phyloP scores from a whole-genome alignment of 1,140 invertebrate species.

The Hormaphis cornu region DNA sequence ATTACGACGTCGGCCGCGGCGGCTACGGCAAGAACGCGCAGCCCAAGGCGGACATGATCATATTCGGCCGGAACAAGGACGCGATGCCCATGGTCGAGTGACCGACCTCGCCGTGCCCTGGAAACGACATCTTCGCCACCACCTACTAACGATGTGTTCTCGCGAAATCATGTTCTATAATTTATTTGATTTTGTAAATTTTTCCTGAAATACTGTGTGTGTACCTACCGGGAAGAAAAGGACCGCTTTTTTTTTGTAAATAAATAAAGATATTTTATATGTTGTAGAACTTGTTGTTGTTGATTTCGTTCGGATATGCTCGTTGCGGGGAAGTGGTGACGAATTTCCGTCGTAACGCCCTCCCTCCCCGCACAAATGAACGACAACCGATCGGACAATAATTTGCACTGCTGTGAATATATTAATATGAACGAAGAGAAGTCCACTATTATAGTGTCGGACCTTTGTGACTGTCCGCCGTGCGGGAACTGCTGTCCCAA shows the following conservation, averaged over 20 bases:
- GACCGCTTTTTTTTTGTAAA: no score
- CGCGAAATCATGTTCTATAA: no score
- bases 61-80: slow-evolving; percentile 24
- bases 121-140: no score
- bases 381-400: slow-evolving; percentile 10
- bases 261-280: slow-evolving; percentile 32
- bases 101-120: no score
- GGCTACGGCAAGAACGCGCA: slow-evolving; percentile 93
- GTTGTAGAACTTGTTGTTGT: slow-evolving; percentile 25
- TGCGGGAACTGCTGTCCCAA: slow-evolving; percentile 46
- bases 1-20: slow-evolving; percentile 91
- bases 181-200: no score
- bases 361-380: slow-evolving; percentile 19
- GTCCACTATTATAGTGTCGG: slow-evolving; percentile 49
- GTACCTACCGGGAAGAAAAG: no score
- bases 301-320: slow-evolving; percentile 2
- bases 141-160: no score
- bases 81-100: slow-evolving; percentile 20
- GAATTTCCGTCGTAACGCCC: no score
- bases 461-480: slow-evolving; percentile 50
- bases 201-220: no score
- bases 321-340: no score
- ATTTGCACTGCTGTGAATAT: slow-evolving; percentile 52
- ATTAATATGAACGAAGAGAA: slow-evolving; percentile 44
- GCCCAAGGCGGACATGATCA: slow-evolving; percentile 54